Conservation (phyloP, 2,113 vertebrate species). For the Tetrao urogallus region DNA sequence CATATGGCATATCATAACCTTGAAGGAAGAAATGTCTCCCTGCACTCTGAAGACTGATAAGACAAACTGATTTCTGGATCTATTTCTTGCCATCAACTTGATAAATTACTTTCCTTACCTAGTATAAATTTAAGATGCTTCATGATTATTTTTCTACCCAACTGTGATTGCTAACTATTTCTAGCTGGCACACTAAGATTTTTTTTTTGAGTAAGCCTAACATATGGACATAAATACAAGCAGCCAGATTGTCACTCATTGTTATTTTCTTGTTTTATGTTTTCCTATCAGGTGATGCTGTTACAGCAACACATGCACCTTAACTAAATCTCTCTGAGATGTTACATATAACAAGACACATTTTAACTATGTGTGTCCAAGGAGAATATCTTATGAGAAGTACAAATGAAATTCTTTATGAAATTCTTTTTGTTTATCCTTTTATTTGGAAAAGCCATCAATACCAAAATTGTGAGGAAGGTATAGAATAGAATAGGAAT, state of each 20-base stretch:
- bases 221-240: not conserved
- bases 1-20: slow-evolving; percentile 61
- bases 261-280: not conserved
- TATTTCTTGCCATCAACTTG: not conserved
- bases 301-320: not conserved
- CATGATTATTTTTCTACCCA: not conserved
- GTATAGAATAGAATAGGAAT: not conserved
- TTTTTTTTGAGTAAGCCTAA: not conserved
- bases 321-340: not conserved
- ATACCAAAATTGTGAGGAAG: not conserved
- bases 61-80: not conserved
- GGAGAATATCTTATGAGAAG: not conserved
- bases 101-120: not conserved
- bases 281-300: not conserved
- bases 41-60: not conserved
- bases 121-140: not conserved
- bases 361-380: not conserved
- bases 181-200: not conserved
- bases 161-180: not conserved
- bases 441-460: not conserved
- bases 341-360: not conserved
- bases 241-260: not conserved
- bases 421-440: not conserved
- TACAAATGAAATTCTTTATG: not conserved
- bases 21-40: slow-evolving; percentile 39